Base-by-base conservation (phyloP, 2,888 invertebrate species). In the Bedellia somnulentella region DNA sequence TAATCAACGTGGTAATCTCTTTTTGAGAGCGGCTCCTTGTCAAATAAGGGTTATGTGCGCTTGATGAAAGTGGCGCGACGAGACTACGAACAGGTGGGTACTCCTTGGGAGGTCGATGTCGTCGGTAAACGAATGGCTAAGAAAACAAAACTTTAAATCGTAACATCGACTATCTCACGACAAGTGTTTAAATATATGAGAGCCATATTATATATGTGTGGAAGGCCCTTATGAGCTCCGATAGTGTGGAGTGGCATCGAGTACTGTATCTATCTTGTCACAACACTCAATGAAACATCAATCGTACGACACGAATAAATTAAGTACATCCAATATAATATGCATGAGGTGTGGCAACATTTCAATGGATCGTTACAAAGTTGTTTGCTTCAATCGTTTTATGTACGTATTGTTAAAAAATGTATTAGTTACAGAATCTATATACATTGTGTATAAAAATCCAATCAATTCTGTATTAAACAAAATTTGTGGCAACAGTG, bases 81-180 rank as follows among this genome's bases (percentile, higher is more conserved):
- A 11, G 15, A 12, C 15, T 12, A 34, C 64, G 35, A 43, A n/a
- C n/a, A n/a, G n/a, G n/a, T n/a, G n/a, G n/a, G n/a, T n/a, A n/a
- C n/a, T n/a, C n/a, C 64, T 51, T 71, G 71, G 71, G 71, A 57
- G 71, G 71, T 70, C 71, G 29, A 29, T 37, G 41, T 43, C 13
- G 43, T 31, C 37, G 42, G 33, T 44, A 42, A 60, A 62, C 63
- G 62, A 67, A 67, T 63, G 58, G 55, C 49, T 54, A 47, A 56
- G 54, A 53, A 46, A 41, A 42, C 40, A 17, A 26, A 42, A 47
- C 52, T n/a, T n/a, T n/a, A n/a, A n/a, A n/a, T n/a, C n/a, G n/a
- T n/a, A n/a, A n/a, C n/a, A n/a, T n/a, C n/a, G n/a, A n/a, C n/a
- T n/a, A n/a, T n/a, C n/a, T n/a, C n/a, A n/a, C n/a, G n/a, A n/a